Evolutionary conservation across 1,140 invertebrate species (phyloP).

Genomic region (Zophobas morio): DNA sequence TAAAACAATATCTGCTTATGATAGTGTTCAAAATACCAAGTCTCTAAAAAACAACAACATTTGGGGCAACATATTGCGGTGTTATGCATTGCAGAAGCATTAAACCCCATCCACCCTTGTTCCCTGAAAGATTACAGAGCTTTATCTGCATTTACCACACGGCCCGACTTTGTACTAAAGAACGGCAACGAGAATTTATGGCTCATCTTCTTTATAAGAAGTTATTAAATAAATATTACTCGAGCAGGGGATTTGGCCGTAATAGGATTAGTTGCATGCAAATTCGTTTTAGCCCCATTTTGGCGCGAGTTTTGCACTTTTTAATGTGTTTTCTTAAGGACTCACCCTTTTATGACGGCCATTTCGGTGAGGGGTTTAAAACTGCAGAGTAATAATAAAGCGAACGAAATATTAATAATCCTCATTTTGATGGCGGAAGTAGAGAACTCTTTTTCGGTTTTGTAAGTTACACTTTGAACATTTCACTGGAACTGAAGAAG

Average conservation of each 20-base stretch:
- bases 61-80: no score
- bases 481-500: slow-evolving; percentile 6
- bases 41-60: no score
- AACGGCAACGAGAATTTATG: slow-evolving; percentile 15
- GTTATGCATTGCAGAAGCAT: neutral
- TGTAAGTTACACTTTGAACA: slow-evolving; percentile 28
- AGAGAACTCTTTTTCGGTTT: neutral
- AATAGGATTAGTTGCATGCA: slow-evolving; percentile 16
- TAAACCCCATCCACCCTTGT: slow-evolving; percentile 1
- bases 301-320: slow-evolving; percentile 13
- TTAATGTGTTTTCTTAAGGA: slow-evolving; percentile 32
- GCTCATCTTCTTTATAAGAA: slow-evolving; percentile 3
- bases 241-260: neutral
- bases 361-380: neutral
- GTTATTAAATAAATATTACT: slow-evolving; percentile 42
- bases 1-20: no score
- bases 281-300: slow-evolving; percentile 19
- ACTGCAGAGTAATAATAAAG: slow-evolving; percentile 9
- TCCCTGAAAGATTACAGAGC: slow-evolving; percentile 22
- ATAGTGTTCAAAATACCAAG: no score
- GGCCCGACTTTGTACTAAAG: slow-evolving; percentile 14
- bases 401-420: slow-evolving; percentile 13
- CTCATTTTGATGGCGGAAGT: slow-evolving; percentile 12
- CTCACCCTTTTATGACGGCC: slow-evolving; percentile 24
- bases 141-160: slow-evolving; percentile 33